Percentiles rank a stretch among this genome's conserved stretches.
phyloP scores from a whole-genome alignment of 2,888 invertebrate species.

The Protonemura montana region DNA sequence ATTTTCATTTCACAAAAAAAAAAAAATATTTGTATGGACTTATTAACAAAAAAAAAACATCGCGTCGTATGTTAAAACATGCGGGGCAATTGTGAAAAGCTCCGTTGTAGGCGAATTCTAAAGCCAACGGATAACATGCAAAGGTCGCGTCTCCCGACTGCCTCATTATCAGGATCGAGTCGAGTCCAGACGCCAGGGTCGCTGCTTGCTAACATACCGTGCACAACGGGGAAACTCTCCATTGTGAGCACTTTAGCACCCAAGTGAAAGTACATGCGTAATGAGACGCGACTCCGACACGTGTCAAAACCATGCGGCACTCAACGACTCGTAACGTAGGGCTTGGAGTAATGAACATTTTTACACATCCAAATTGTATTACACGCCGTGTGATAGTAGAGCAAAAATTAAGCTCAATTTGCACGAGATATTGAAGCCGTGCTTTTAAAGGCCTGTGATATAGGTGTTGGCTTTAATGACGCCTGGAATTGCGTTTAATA shows the following conservation, averaged over 20 bases:
- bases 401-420: background rate
- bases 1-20: background rate
- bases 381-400: background rate
- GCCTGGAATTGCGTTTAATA: background rate
- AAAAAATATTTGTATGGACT: background rate
- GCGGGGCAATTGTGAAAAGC: background rate
- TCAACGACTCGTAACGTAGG: background rate
- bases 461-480: background rate
- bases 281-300: background rate
- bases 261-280: background rate
- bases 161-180: background rate
- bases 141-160: background rate
- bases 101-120: background rate
- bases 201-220: background rate
- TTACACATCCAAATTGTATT: background rate
- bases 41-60: background rate
- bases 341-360: background rate
- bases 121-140: background rate
- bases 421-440: background rate
- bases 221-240: background rate
- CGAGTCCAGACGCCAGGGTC: too few species aligned
- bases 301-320: background rate
- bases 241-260: background rate
- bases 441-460: background rate
- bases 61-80: background rate